Evolutionary conservation across 2,797 vertebrate genomes (phyloP), one percentile per base, ranked within the genome.

Genomic region (Lepus oiostolus): DNA sequence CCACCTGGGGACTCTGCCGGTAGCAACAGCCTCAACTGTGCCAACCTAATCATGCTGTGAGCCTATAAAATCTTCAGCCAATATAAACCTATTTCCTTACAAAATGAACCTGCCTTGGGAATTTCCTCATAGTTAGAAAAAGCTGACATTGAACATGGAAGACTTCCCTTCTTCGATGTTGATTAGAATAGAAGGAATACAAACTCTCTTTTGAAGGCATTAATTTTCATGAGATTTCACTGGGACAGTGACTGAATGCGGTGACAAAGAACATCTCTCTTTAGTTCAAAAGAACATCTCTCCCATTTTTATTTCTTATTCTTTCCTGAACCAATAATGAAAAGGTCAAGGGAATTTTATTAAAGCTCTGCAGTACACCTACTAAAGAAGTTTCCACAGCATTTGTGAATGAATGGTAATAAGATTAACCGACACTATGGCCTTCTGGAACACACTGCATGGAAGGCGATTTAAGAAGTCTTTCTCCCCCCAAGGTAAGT

Each of bases 321-420:
- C 65, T 89, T 82, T 19, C 42, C 22, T 91, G 50, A 96, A 89
- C 81, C 86, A 79, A 90, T 32, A 93, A 84, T 89, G 65, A 72
- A 96, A 93, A 96, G 60, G 76, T 84, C 72, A 96, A 72, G 12
- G 28, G 42, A 83, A 22, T 13, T 86, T 93, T 88, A 88, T 89
- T 60, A 38, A 70, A 87, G 4, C 52, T 91, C 58, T 79, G 19
- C 50, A 52, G 24, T 82, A 88, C 9, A 90, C 21, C 7, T 62
- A 21, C 30, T 70, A 86, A 71, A 96, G 38, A 96, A 83, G 4
- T 72, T 90, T 90, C 62, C 95, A 68, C 17, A 81, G 4, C 50
- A 63, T 74, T 75, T 95, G 1, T 58, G 70, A 77, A 84, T 14
- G 28, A 83, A 82, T 65, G 42, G 5, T 16, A 94, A 68, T 1